These are phyloP conservation scores for Epistrophe eligans DNA, from an alignment of 2,888 invertebrate species.

Conservation along the genomic window DNA sequence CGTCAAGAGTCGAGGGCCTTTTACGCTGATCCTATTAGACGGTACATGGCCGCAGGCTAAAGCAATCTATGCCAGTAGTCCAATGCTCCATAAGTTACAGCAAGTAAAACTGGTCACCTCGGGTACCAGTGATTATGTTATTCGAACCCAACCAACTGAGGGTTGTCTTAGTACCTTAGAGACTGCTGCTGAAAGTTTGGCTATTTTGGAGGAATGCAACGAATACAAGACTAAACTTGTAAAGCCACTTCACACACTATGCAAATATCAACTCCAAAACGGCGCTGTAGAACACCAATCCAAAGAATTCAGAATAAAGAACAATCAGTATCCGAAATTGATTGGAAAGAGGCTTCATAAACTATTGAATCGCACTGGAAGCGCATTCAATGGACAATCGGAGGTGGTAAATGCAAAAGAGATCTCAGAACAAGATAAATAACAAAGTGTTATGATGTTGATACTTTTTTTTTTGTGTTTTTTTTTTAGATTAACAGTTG, in stretches of 20 bases:
- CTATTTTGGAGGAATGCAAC: slow-evolving; percentile 89
- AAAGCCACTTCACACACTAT: slow-evolving; percentile 92
- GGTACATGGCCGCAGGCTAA: slow-evolving; percentile 99
- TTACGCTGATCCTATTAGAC: slow-evolving; percentile 93
- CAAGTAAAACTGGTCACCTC: slow-evolving; percentile 92
- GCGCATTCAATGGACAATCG: slow-evolving; percentile 75
- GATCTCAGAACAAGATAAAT: slow-evolving; percentile 22
- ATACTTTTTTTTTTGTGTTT: not conserved
- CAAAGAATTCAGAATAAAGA: slow-evolving; percentile 93
- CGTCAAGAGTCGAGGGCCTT: slow-evolving; percentile 84
- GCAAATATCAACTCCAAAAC: slow-evolving; percentile 93
- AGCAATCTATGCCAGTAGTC: slow-evolving; percentile 93
- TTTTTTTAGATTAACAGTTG: not conserved
- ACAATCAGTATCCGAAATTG: slow-evolving; percentile 90
- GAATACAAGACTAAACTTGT: slow-evolving; percentile 88
- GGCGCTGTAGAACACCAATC: slow-evolving; percentile 97
- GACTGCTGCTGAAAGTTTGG: slow-evolving; percentile 84
- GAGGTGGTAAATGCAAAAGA: not conserved
- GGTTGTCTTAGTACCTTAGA: slow-evolving; percentile 94
- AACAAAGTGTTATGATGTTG: not conserved
- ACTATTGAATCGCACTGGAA: slow-evolving; percentile 83
- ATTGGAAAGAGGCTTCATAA: slow-evolving; percentile 91
- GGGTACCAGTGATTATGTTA: slow-evolving; percentile 93
- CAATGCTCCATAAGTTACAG: slow-evolving; percentile 88
- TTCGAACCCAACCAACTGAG: slow-evolving; percentile 96